A percentile compares a stretch with the other conserved stretches of the same genome.
phyloP scores from a whole-genome alignment of 2,797 vertebrate genomes.

The Liasis olivaceus region DNA sequence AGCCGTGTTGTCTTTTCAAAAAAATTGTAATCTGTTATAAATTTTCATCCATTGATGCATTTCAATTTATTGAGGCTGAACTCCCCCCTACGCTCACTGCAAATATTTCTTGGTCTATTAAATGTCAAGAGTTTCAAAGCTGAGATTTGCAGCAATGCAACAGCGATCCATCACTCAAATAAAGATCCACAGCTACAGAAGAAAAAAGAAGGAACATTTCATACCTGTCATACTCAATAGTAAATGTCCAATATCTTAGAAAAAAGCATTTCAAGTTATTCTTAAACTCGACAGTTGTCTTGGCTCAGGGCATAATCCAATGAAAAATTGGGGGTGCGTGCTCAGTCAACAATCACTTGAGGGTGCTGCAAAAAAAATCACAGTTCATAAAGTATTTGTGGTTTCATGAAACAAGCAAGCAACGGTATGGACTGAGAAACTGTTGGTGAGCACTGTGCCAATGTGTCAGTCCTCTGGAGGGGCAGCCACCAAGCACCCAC shows the following conservation, averaged over 20 bases:
- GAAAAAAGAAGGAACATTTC: constrained; percentile 51
- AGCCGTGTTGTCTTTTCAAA: neutral
- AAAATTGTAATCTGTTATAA: neutral
- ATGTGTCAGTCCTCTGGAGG: neutral
- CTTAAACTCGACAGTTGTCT: constrained; percentile 59
- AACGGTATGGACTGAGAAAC: constrained; percentile 51
- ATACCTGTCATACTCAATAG: constrained; percentile 74
- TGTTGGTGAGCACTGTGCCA: neutral
- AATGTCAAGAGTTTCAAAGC: constrained; percentile 52
- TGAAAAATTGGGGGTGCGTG: constrained; percentile 67
- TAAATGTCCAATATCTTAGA: constrained; percentile 58
- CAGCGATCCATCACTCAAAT: constrained; percentile 66
- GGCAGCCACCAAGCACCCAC: neutral
- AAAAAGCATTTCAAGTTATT: constrained; percentile 52
- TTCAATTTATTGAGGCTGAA: constrained; percentile 29
- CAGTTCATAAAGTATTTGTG: constrained; percentile 46
- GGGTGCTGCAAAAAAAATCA: constrained; percentile 50
- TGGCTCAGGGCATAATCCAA: constrained; percentile 60
- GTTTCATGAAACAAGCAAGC: constrained; percentile 33
- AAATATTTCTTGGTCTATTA: constrained; percentile 39
- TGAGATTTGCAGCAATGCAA: constrained; percentile 50
- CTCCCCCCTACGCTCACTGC: neutral
- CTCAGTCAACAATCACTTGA: constrained; percentile 56
- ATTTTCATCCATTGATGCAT: neutral
- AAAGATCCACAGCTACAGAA: constrained; percentile 60